These are phyloP conservation scores for Lasioglossum leucozonium DNA, from an alignment of 2,888 invertebrate species.

Conservation along the genomic window DNA sequence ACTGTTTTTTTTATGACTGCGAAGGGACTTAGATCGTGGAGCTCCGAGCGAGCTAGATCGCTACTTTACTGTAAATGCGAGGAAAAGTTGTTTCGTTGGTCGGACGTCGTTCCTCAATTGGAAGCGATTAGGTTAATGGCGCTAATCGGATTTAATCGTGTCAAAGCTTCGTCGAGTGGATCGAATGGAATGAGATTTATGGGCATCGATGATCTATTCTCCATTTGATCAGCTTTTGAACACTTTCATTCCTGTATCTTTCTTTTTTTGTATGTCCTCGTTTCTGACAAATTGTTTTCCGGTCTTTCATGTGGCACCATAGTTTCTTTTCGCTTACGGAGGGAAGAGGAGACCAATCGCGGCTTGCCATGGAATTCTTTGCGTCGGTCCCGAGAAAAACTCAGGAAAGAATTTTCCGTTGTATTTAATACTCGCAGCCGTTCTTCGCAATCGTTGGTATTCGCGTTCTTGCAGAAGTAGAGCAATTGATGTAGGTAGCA, in stretches of 20 bases:
- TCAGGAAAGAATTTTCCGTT: not conserved
- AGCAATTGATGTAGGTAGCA: conserved; percentile 34
- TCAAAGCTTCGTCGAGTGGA: not conserved
- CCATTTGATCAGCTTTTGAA: not conserved
- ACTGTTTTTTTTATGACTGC: too few relatives aligned
- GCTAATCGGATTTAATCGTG: not conserved
- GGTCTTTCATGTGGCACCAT: not conserved
- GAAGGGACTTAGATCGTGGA: too few relatives aligned
- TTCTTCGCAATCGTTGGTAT: conserved; percentile 22
- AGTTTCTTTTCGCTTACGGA: not conserved
- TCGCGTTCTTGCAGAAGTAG: conserved; percentile 15
- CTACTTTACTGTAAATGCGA: too few relatives aligned
- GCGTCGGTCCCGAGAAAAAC: not conserved
- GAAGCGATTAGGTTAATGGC: not conserved
- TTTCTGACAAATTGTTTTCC: not conserved
- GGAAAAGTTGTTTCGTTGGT: not conserved
- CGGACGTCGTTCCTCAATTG: not conserved
- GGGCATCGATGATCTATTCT: not conserved
- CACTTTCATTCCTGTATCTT: not conserved
- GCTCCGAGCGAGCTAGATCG: too few relatives aligned
- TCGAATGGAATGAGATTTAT: not conserved
- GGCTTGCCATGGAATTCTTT: not conserved
- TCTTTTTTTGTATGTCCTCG: too few relatives aligned
- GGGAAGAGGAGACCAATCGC: not conserved
- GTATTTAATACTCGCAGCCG: conserved; percentile 3